phyloP scores from a whole-genome alignment of 2,797 vertebrate genomes.

The Varecia variegata region DNA sequence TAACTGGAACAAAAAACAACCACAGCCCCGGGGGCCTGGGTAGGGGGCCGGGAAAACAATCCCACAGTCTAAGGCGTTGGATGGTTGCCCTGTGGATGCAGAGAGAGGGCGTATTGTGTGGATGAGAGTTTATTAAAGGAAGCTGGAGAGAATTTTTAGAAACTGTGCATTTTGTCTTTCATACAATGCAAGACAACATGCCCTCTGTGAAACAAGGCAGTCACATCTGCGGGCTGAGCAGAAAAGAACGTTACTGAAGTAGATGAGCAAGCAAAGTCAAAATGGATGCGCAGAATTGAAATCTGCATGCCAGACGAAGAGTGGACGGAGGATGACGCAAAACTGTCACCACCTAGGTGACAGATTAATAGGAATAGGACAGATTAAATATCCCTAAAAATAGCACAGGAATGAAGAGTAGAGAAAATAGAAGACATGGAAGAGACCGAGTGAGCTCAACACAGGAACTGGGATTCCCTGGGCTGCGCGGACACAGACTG shows the following conservation, averaged over 20 bases:
- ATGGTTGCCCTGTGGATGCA: neutral
- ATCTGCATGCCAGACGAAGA: neutral
- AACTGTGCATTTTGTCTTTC: fast-evolving
- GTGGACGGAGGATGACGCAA: too few species aligned
- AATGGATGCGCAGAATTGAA: neutral
- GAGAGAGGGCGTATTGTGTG: neutral
- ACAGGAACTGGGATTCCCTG: neutral
- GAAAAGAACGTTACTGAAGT: fast-evolving
- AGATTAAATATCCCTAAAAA: neutral
- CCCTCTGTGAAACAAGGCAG: too few species aligned
- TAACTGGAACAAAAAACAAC: fast-evolving
- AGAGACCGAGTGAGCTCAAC: neutral
- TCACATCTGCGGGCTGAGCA: neutral
- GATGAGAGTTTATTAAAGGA: neutral
- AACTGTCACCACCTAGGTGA: neutral
- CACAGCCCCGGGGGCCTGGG: fast-evolving
- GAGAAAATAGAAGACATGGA: neutral
- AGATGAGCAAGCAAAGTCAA: neutral
- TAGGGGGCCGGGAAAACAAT: fast-evolving
- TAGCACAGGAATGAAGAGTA: neutral
- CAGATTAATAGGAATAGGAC: too few species aligned
- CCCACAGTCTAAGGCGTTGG: fast-evolving
- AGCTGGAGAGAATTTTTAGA: neutral
- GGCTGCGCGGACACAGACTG: neutral
- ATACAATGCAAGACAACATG: neutral